Conservation (phyloP, 2,113 vertebrate species). For the Labeo rohita region DNA sequence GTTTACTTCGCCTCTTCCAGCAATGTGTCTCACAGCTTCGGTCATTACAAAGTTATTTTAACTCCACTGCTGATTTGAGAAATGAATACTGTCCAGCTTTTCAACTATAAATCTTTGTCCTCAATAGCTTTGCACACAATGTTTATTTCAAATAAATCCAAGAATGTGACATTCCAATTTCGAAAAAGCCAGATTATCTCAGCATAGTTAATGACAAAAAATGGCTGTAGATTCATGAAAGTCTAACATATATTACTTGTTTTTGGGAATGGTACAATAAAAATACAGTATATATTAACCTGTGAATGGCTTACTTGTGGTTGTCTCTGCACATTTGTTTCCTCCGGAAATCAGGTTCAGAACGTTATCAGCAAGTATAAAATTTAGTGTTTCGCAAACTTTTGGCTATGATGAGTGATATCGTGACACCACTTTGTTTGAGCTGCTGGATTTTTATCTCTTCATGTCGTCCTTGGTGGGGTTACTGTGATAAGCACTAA, state of each 20-base stretch:
- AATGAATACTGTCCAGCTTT: conserved; percentile 49
- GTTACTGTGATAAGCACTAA: conserved; percentile 31
- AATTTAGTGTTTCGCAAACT: background rate
- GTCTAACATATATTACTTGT: background rate
- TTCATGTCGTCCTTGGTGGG: conserved; percentile 6
- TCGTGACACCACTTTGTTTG: conserved; percentile 4
- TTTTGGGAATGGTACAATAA: background rate
- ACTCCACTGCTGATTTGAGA: conserved; percentile 48
- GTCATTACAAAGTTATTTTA: conserved; percentile 40
- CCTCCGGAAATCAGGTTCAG: background rate
- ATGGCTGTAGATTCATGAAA: background rate
- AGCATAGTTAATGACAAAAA: background rate
- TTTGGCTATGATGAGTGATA: background rate
- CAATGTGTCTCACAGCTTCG: background rate
- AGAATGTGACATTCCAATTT: background rate
- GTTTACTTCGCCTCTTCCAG: conserved; percentile 1
- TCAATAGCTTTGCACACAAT: background rate
- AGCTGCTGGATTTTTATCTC: conserved; percentile 7
- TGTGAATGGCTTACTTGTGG: background rate
- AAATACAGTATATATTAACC: background rate
- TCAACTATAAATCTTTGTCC: conserved; percentile 5
- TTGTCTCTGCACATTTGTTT: background rate
- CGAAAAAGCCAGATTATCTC: background rate
- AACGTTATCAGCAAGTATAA: background rate
- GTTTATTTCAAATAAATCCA: background rate